These are phyloP conservation scores for Heliconius congener DNA, from an alignment of 1,140 invertebrate species.

Conservation along the genomic window DNA sequence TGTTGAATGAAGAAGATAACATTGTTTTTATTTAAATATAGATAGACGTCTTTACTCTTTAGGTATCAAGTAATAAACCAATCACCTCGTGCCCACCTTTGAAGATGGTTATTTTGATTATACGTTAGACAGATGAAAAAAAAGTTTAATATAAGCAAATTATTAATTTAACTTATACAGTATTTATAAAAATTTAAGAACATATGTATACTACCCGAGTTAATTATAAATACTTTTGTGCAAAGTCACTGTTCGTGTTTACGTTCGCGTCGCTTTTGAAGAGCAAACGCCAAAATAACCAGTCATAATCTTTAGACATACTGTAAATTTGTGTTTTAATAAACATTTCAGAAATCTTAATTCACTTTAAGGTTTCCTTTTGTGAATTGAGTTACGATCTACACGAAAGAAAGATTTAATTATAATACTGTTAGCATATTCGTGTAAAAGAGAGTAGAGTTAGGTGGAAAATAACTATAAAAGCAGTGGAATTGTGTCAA, in stretches of 20 bases:
- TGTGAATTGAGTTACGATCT: not conserved
- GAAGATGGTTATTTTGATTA: no score
- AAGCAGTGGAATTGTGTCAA: no score
- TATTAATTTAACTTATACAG: no score
- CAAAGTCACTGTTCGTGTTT: not conserved
- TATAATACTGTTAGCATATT: no score
- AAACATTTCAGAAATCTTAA: conserved; percentile 1
- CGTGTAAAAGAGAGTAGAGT: no score
- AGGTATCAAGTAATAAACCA: not conserved
- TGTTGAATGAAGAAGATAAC: not conserved
- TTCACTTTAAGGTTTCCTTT: not conserved
- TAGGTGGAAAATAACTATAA: no score
- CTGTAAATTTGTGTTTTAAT: conserved; percentile 1
- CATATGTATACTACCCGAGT: not conserved
- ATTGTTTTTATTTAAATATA: not conserved
- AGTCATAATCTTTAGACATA: not conserved
- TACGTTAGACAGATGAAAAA: no score
- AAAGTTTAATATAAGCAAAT: no score
- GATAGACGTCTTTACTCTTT: not conserved
- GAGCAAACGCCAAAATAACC: conserved; percentile 4
- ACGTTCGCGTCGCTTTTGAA: conserved; percentile 1
- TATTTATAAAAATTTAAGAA: not conserved
- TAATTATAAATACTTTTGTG: not conserved
- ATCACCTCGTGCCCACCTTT: no score
- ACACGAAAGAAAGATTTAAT: not conserved